Evolutionary conservation across 2,888 invertebrate species (phyloP), one percentile per base, ranked within the genome.

Genomic region (Sturmia bella): DNA sequence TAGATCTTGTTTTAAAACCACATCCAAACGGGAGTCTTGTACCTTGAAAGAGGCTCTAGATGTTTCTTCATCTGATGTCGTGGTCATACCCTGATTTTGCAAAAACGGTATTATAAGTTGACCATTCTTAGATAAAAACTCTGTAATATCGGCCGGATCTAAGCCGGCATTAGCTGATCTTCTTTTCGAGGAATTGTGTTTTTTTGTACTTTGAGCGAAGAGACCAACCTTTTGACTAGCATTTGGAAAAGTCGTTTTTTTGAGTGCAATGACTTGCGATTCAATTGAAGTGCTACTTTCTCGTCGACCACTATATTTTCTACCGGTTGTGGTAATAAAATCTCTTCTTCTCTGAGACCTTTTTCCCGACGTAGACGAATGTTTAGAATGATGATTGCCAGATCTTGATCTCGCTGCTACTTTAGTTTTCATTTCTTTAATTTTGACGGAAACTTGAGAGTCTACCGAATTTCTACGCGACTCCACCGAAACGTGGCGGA

Each of bases 401-500:
- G 80, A 89, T 50, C 92, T 91, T 69, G 92, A 91, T 0, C 93
- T 91, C 7, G 93, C 93, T 0, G 91, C 92, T 1, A 94, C 93
- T 88, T 95, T 95, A 2, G 95, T 95, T 87, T 95, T 96, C 92
- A 96, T 93, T 90, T 96, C 96, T 0, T 96, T 95, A 56, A 96
- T 95, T 90, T 96, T 96, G 0, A 96, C 95, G 0, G 96, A 96
- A 4, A 91, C 90, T 87, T 97, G 97, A 66, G 97, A 97, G 87
- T 97, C 97, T 17, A 96, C 93, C 0, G 97, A 97, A 90, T 97
- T 96, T 48, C 97, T 92, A 9, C 97, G 92, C 0, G 96, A 96
- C 89, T 97, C 97, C 1, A 97, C 95, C 0, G 96, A 96, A 0
- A 97, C 95, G 88, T 96, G 95, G 6, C 95, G 93, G 0, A 95